These are phyloP conservation scores for Chauna torquata DNA, from an alignment of 2,113 vertebrate genomes.

Conservation along the genomic window DNA sequence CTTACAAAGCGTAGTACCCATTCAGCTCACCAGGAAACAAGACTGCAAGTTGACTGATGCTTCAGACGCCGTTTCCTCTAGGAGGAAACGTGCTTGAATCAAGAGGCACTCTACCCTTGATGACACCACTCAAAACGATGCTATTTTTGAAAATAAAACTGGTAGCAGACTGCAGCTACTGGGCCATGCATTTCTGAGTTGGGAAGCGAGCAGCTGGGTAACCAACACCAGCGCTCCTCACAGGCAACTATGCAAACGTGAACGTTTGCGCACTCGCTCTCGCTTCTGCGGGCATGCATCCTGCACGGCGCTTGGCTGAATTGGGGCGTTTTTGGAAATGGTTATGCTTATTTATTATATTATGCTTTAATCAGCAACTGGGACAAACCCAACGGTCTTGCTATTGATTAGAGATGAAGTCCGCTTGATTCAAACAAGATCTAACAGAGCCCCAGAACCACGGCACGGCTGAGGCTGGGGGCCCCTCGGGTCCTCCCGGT, in stretches of 20 bases:
- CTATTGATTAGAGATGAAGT: neutral
- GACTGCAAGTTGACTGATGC: accelerated
- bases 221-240: neutral
- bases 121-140: accelerated
- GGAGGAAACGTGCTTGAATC: neutral
- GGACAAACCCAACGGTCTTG: too few relatives aligned
- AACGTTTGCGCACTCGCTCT: neutral
- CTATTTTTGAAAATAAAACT: neutral
- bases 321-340: neutral
- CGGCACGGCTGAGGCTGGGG: too few relatives aligned
- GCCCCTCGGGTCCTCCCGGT: too few relatives aligned
- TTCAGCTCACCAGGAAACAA: neutral
- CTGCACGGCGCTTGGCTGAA: neutral
- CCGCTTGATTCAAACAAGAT: neutral
- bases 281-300: accelerated
- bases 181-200: neutral
- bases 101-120: neutral
- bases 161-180: neutral
- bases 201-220: neutral
- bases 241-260: neutral
- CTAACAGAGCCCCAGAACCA: neutral
- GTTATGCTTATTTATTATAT: too few relatives aligned
- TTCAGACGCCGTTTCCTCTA: accelerated
- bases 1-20: accelerated
- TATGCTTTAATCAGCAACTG: neutral